Evolutionary conservation across 2,888 invertebrate genomes (phyloP), one percentile per base, ranked within the genome.

Genomic region (Anarsia innoxiella): DNA sequence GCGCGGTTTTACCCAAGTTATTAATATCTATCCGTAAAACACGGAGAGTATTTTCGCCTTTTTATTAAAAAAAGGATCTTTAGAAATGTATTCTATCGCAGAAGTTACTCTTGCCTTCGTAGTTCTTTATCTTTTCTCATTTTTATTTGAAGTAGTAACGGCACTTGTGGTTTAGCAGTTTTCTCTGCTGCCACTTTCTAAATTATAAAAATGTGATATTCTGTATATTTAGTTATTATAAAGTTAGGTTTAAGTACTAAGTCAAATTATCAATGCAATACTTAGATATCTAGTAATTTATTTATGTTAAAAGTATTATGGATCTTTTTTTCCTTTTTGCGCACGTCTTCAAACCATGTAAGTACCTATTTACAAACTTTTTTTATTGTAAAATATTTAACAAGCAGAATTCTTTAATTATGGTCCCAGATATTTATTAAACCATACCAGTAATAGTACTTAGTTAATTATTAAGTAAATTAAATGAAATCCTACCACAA

Each of bases 31-130:
- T 41, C 44, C 56, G 51, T 45, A 44, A 12, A 42, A 44, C 45
- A 41, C 51, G 46, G 40, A 52, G 46, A 40, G 31, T 46, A 49
- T 50, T 63, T 57, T 57, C 45, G 45, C 41, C 31, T 49, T 53
- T 47, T 51, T 49, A 45, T 44, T 39, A n/a, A 35, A 49, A 49
- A 59, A 56, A 55, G 57, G 45, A 40, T 32, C 27, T 44, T 58
- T 53, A 51, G 72, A 71, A 75, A 83, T 84, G 84, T 73, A 83
- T 64, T 73, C 83, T 40, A 71, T 84, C 47, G 84, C 84, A 46
- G 84, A 84, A 65, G 83, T 75, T 39, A 83, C 83, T 39, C 53
- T 84, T 45, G 83, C 83, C 46, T 80, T 84, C 46, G 55, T 74
- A 31, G 79, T 83, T 44, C 67, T 84, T 5, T 84, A 84, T 48